Conservation (phyloP, 2,113 vertebrate species). For the Tyto alba region DNA sequence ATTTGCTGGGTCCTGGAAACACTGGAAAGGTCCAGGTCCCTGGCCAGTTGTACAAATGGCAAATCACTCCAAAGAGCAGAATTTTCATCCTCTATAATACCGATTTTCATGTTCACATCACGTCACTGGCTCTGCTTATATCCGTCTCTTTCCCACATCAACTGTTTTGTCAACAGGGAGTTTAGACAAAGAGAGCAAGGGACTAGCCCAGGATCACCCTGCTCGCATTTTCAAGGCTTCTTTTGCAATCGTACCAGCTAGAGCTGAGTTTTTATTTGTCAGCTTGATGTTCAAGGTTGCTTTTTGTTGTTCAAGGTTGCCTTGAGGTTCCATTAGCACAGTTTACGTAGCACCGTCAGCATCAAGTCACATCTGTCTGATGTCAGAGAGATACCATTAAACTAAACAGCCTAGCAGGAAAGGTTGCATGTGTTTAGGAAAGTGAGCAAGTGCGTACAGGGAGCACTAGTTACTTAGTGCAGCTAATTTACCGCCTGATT, state of each 20-base stretch:
- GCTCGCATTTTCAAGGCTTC: not conserved
- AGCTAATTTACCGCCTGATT: not conserved
- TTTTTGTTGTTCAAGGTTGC: not conserved
- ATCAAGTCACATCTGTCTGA: not conserved
- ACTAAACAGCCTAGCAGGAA: not conserved
- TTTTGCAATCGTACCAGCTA: not conserved
- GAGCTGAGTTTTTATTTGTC: not conserved
- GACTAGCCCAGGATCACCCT: not conserved
- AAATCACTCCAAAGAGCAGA: not conserved
- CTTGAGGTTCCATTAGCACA: not conserved
- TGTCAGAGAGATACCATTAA: not conserved
- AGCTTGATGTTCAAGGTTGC: not conserved
- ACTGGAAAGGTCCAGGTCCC: not conserved
- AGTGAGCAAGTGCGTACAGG: not conserved
- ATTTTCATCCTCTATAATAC: rapidly evolving
- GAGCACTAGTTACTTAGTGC: not conserved
- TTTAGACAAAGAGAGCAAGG: not conserved
- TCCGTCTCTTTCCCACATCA: not conserved
- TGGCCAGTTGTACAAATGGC: not conserved
- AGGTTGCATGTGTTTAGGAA: not conserved
- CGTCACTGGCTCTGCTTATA: not conserved
- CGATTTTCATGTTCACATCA: rapidly evolving
- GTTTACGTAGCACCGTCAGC: not conserved
- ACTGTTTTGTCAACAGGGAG: not conserved
- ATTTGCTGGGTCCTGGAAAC: not conserved